Evolutionary conservation across 2,888 invertebrate species (phyloP).

Genomic region (Philaethria dido): DNA sequence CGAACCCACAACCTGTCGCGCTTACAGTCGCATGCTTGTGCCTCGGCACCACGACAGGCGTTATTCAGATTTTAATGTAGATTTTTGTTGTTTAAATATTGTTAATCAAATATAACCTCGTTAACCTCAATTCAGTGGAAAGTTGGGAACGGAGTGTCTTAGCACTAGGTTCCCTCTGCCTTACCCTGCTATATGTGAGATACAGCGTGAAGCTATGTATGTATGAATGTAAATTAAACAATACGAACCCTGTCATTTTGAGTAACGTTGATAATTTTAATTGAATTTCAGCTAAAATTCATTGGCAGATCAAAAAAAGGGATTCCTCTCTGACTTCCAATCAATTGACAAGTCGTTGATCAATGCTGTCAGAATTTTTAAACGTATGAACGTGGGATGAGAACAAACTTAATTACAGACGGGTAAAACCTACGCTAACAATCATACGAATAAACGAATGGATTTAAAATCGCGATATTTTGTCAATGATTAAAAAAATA

Average conservation of each 20-base stretch:
- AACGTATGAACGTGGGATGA: background rate
- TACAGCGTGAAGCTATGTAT: too few species aligned
- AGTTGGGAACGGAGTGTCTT: too few species aligned
- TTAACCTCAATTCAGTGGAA: too few species aligned
- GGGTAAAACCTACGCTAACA: background rate
- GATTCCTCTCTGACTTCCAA: background rate
- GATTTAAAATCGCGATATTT: background rate
- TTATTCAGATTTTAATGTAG: too few species aligned
- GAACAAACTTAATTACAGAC: background rate
- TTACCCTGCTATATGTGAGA: too few species aligned
- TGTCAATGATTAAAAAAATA: background rate
- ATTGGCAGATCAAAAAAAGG: background rate
- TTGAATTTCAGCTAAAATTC: background rate
- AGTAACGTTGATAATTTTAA: conserved; percentile 4
- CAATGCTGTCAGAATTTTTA: conserved; percentile 17
- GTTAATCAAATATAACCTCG: too few species aligned
- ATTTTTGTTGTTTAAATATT: too few species aligned
- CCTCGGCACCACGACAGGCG: too few species aligned
- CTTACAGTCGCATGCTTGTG: too few species aligned
- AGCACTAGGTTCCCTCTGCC: too few species aligned
- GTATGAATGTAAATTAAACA: background rate
- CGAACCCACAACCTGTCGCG: too few species aligned
- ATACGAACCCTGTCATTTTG: background rate
- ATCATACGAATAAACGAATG: background rate
- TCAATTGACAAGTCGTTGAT: conserved; percentile 6